A percentile compares a stretch with the other conserved stretches of the same genome.
Conservation (phyloP, 1,140 invertebrate species). For the Musca domestica region DNA sequence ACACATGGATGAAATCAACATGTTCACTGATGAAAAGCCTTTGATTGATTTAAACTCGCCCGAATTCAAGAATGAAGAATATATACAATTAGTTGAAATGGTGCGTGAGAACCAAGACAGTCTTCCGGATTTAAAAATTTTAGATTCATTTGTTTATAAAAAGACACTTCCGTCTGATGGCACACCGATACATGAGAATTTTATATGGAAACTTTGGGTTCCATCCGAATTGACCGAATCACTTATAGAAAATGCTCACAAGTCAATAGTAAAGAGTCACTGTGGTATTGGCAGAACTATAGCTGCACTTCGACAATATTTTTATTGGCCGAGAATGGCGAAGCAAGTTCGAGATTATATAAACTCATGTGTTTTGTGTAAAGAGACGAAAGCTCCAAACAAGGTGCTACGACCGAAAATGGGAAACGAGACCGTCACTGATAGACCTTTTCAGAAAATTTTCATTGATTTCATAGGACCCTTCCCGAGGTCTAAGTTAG, state of each 20-base stretch:
- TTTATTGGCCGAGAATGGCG: too few species aligned
- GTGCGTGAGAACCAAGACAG: too few species aligned
- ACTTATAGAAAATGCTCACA: too few species aligned
- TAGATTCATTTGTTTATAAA: neutral
- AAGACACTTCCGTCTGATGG: neutral
- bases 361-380: too few species aligned
- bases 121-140: neutral
- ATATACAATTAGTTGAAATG: neutral
- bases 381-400: neutral
- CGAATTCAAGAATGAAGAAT: neutral
- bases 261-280: neutral
- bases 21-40: neutral
- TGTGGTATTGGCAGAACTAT: neutral
- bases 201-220: too few species aligned
- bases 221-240: too few species aligned
- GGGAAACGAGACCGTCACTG: neutral
- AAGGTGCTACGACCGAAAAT: neutral
- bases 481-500: neutral
- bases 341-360: too few species aligned
- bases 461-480: conserved; percentile 21
- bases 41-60: neutral
- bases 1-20: neutral
- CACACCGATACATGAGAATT: neutral
- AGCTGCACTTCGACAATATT: neutral
- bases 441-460: conserved; percentile 27